A percentile compares a stretch with the other conserved stretches of the same genome.
phyloP scores from a whole-genome alignment of 2,888 invertebrate genomes.

The Yponomeuta evonymella region DNA sequence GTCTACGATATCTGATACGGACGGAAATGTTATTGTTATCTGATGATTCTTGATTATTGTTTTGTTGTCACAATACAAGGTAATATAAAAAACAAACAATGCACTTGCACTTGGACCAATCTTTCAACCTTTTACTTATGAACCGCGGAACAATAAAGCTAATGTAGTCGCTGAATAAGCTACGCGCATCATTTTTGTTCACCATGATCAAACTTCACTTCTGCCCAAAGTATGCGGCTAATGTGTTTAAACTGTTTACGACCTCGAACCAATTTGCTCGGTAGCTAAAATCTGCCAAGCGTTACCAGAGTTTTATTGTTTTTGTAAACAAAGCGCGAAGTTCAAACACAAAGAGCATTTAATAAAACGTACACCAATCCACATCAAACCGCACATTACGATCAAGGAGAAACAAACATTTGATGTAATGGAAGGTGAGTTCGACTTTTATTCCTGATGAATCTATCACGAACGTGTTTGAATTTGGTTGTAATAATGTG shows the following conservation, averaged over 20 bases:
- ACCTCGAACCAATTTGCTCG: background rate
- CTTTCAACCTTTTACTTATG: background rate
- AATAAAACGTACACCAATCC: too few species aligned
- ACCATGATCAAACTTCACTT: background rate
- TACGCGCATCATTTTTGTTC: background rate
- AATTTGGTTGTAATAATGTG: background rate
- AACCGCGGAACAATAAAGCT: background rate
- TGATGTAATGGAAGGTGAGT: background rate
- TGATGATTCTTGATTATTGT: conserved; percentile 31
- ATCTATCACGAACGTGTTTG: background rate
- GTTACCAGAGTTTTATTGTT: background rate
- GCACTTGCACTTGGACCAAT: background rate
- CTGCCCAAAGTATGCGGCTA: background rate
- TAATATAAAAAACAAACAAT: conserved; percentile 3
- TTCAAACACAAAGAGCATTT: too few species aligned
- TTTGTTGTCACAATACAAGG: conserved; percentile 22
- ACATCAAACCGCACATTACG: too few species aligned
- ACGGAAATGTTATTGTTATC: conserved; percentile 27
- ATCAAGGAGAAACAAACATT: too few species aligned
- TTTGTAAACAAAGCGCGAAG: too few species aligned
- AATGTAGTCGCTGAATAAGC: background rate
- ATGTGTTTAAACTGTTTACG: background rate
- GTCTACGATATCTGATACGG: conserved; percentile 17
- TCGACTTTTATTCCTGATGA: background rate
- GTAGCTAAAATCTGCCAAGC: background rate